These are phyloP conservation scores for Microtus richardsoni DNA, from an alignment of 2,113 vertebrate species.

Conservation along the genomic window DNA sequence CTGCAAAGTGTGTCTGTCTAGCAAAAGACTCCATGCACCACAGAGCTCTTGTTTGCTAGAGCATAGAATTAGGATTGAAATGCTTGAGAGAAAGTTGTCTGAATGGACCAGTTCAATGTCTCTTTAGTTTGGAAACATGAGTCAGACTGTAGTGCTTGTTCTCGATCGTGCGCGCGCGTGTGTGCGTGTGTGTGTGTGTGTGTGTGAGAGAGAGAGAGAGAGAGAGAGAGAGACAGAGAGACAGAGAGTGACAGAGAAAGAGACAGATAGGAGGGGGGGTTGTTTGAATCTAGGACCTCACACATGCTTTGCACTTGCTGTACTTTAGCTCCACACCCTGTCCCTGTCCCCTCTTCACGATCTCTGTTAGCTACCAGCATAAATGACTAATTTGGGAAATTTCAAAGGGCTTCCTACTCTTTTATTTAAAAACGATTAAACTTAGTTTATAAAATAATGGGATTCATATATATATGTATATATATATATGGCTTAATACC, in stretches of 20 bases:
- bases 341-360: background rate
- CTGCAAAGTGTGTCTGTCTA: background rate
- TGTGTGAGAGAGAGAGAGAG: background rate
- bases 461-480: background rate
- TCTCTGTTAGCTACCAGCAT: background rate
- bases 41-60: too few species aligned
- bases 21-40: accelerated
- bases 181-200: background rate
- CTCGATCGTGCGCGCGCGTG: accelerated
- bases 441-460: background rate
- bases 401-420: background rate
- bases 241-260: background rate
- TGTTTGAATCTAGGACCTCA: background rate
- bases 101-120: background rate
- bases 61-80: background rate
- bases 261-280: background rate
- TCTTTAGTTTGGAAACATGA: background rate
- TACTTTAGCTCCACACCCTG: background rate
- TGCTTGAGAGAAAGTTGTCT: background rate
- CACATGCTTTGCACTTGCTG: background rate
- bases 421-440: background rate
- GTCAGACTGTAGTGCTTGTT: background rate
- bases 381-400: background rate
- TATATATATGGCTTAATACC: background rate
- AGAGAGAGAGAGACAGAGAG: background rate